Percentiles rank a stretch among this genome's conserved stretches.
phyloP scores from a whole-genome alignment of 2,113 vertebrate species.

The Aythya baeri region DNA sequence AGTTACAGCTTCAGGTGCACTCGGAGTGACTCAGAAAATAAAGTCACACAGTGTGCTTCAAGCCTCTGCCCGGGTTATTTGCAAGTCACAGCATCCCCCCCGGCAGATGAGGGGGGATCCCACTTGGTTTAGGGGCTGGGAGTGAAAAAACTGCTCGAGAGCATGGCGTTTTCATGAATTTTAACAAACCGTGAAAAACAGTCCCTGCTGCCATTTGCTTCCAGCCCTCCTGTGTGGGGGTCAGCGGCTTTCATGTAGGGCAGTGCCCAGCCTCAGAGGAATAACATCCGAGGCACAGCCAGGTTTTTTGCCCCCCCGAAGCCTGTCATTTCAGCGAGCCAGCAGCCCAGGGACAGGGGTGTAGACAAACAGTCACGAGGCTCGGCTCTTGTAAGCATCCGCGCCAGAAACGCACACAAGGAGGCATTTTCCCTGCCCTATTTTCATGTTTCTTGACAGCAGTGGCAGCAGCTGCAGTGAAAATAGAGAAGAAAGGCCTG shows the following conservation, averaged over 20 bases:
- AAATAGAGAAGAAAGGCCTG: neutral
- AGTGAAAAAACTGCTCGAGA: rapidly evolving
- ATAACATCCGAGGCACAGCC: neutral
- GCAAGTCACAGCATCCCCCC: neutral
- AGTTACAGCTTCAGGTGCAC: neutral
- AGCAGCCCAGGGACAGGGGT: neutral
- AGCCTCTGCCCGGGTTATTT: neutral
- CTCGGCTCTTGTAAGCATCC: neutral
- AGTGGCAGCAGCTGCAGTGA: neutral
- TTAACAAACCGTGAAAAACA: neutral
- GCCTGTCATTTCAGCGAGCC: neutral
- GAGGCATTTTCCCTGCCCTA: neutral
- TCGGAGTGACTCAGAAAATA: neutral
- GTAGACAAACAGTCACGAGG: neutral
- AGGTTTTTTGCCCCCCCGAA: rapidly evolving
- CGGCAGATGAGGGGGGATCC: neutral
- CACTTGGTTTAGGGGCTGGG: neutral
- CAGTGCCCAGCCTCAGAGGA: neutral
- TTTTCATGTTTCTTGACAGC: neutral
- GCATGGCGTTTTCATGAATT: neutral
- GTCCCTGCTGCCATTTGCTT: constrained; percentile 6
- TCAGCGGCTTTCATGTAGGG: neutral
- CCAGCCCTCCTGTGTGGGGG: neutral
- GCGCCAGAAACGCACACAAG: neutral
- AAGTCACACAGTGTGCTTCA: neutral